phyloP scores from a whole-genome alignment of 2,888 invertebrate species.

The Ariolimax columbianus region DNA sequence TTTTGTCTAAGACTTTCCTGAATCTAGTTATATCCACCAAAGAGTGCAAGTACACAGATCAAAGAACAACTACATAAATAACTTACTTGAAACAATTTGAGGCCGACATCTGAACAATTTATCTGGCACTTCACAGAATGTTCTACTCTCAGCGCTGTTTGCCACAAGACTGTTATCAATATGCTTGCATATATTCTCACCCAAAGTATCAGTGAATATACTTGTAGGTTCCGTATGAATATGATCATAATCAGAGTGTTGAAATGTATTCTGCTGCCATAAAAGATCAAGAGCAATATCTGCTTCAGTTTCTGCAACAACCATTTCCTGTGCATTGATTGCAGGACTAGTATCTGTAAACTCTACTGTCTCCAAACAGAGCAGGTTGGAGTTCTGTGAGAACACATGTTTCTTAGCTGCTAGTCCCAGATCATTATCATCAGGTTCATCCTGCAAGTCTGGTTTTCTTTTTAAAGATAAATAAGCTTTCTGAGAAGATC shows the following conservation, averaged over 20 bases:
- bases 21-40: no score
- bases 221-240: not conserved
- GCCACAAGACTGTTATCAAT: not conserved
- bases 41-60: not conserved
- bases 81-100: constrained; percentile 38
- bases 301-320: constrained; percentile 2
- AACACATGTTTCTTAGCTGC: not conserved
- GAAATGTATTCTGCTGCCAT: not conserved
- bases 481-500: not conserved
- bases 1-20: no score
- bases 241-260: not conserved
- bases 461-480: not conserved
- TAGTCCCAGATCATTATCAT: not conserved
- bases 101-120: constrained; percentile 38
- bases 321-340: not conserved
- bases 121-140: not conserved
- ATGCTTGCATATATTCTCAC: not conserved
- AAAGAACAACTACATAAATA: not conserved
- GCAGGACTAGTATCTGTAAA: constrained; percentile 1
- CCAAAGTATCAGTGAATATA: not conserved
- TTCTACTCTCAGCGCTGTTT: not conserved
- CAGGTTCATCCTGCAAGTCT: not conserved
- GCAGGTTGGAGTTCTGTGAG: not conserved
- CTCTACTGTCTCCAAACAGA: constrained; percentile 6
- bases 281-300: not conserved